Evolutionary conservation across 2,888 invertebrate species (phyloP), one percentile per base, ranked within the genome.

Genomic region (Tenthredo livida): DNA sequence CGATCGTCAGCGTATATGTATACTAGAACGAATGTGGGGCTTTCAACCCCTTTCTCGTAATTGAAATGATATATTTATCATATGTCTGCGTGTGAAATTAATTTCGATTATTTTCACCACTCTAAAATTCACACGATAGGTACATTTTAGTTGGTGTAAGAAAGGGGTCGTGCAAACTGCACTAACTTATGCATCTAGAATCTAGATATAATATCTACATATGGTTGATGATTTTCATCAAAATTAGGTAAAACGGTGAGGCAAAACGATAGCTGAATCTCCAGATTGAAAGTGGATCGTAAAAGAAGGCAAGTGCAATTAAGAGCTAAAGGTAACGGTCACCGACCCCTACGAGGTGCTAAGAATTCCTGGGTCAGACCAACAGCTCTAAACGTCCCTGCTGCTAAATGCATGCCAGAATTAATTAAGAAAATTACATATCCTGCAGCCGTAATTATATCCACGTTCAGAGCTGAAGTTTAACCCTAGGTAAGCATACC

Each of bases 361-460:
- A 37, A 77, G 77, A 77, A 77, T 77, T 77, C 77, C 50, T 29
- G 77, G 77, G 77, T 77, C 77, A 77, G 77, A 33, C 29, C 47
- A 77, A 77, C 50, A 37, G 17, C 58, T 58, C 29, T 61, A 40
- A 80, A 21, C 78, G 40, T 80, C 37, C 61, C 61, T 61, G 78
- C 10, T 21, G 58, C 78, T 80, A 58, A 80, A 80, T 80, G 78
- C 78, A 80, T 29, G 58, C 78, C 58, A 77, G 78, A 80, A 80
- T 80, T 40, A 80, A 58, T 58, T 58, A 21, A 80, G 78, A 61
- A 61, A 61, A 80, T 80, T 80, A 80, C 78, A 58, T 58, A 80
- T 61, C 78, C 73, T 43, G 72, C 72, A 73, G 67, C 77, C 77
- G 77, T 78, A 80, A 80, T 80, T 80, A 80, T 58, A 78, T 78